Base-by-base conservation (phyloP, 2,797 vertebrate species). In the Sebastes baramenuke region DNA sequence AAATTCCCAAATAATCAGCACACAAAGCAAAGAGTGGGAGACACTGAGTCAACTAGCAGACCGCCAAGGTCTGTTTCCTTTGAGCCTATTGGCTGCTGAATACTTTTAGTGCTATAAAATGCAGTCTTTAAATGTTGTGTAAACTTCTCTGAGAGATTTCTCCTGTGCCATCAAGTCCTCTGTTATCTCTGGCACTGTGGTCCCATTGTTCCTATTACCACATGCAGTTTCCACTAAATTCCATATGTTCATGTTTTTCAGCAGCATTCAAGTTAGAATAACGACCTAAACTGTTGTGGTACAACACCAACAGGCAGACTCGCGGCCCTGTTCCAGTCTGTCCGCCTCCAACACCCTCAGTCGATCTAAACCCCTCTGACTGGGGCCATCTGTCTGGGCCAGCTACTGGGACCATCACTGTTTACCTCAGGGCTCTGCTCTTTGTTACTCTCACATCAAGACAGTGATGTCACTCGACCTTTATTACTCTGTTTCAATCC, bases 391-490 rank as follows among this genome's bases (percentile, higher is more conserved):
- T 93, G 89, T 79, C 72, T 22, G 14, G 80, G 61, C 49, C 54
- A 29, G 67, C 67, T 58, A 67, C 29, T 46, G 79, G 66, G 78
- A 75, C 68, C 54, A 46, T 59, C 46, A 14, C 49, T 83, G 59
- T 79, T 88, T 82, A 81, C 83, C 69, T 87, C 67, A 8, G 75
- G 86, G 77, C 82, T 77, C 30, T 34, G 62, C 64, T 64, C 81
- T 84, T 79, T 84, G 81, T 72, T 77, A 5, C 59, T 80, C 27
- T 88, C 66, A 42, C 78, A 67, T 73, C 76, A 79, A 79, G 72
- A 77, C 73, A 30, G 62, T 71, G 62, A 85, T 83, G 82, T 80
- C 82, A 84, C 79, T 79, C 88, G 90, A 93, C 89, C 83, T 89
- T 91, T 88, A 83, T 81, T 68, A 79, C 75, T 85, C 68, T 30